These are phyloP conservation scores for Ernsta delagoae DNA, from an alignment of 2,888 invertebrate species.

Conservation along the genomic window DNA sequence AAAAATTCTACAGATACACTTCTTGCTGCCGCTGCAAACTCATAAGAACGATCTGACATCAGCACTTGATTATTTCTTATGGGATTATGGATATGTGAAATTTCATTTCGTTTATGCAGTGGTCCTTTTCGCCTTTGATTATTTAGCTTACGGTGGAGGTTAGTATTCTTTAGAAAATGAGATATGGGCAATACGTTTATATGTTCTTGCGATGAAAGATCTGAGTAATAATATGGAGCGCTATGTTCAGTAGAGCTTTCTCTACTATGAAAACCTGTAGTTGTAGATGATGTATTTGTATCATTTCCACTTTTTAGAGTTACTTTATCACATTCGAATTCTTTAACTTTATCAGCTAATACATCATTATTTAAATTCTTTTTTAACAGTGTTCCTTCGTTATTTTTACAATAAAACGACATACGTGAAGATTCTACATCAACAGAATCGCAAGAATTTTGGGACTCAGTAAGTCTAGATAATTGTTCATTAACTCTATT, in stretches of 20 bases:
- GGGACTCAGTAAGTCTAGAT: constrained; percentile 65
- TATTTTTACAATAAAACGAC: constrained; percentile 78
- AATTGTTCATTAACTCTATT: constrained; percentile 51
- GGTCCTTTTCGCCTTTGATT: constrained; percentile 89
- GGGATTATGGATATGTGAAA: constrained; percentile 90
- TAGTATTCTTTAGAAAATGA: constrained; percentile 79
- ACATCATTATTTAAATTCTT: constrained; percentile 76
- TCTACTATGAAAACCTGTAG: constrained; percentile 84
- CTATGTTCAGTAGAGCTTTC: constrained; percentile 88
- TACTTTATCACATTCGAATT: constrained; percentile 74
- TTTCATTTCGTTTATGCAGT: constrained; percentile 86
- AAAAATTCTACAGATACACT: constrained; percentile 88
- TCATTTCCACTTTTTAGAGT: constrained; percentile 61
- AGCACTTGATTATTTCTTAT: constrained; percentile 79
- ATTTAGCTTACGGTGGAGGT: constrained; percentile 85
- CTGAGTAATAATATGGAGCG: constrained; percentile 95
- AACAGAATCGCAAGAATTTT: constrained; percentile 69
- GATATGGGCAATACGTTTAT: constrained; percentile 75
- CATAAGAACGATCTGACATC: constrained; percentile 70
- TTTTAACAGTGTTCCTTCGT: constrained; percentile 65
- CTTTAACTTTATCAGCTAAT: constrained; percentile 74
- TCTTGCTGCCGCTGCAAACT: constrained; percentile 84
- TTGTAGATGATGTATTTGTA: constrained; percentile 64
- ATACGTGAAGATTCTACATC: constrained; percentile 70
- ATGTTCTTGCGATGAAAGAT: constrained; percentile 85